These are phyloP conservation scores for Peromyscus aztecus DNA, from an alignment of 2,797 vertebrate genomes.

Conservation along the genomic window DNA sequence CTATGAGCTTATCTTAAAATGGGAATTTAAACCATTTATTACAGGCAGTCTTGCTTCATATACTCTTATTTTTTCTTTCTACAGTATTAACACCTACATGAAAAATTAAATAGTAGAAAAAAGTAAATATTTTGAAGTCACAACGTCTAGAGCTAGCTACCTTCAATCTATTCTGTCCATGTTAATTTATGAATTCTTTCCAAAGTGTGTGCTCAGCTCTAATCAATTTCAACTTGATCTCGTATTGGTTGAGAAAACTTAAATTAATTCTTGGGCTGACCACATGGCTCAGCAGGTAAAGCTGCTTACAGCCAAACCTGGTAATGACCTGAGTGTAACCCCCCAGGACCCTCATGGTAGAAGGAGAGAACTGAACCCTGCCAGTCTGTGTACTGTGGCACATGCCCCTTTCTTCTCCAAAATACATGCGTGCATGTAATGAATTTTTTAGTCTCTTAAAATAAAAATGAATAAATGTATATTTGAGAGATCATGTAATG, in stretches of 20 bases:
- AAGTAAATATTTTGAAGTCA: not conserved
- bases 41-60: not conserved
- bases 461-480: not conserved
- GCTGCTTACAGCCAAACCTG: not conserved
- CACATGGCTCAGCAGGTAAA: not conserved
- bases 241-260: not conserved
- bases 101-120: not conserved
- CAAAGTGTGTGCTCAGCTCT: not conserved
- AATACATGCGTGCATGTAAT: not conserved
- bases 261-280: not conserved
- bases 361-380: not conserved
- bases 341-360: not conserved
- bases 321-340: not conserved
- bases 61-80: not conserved
- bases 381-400: not conserved
- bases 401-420: no score
- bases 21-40: constrained; percentile 33
- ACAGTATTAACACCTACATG: not conserved
- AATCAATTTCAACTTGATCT: not conserved
- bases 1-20: constrained; percentile 40
- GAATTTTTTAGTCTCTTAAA: not conserved
- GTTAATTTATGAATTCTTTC: not conserved
- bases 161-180: not conserved
- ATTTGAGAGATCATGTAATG: not conserved
- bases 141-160: not conserved